Conservation (phyloP, 2,888 invertebrate genomes). For the Lomographa bimaculata region DNA sequence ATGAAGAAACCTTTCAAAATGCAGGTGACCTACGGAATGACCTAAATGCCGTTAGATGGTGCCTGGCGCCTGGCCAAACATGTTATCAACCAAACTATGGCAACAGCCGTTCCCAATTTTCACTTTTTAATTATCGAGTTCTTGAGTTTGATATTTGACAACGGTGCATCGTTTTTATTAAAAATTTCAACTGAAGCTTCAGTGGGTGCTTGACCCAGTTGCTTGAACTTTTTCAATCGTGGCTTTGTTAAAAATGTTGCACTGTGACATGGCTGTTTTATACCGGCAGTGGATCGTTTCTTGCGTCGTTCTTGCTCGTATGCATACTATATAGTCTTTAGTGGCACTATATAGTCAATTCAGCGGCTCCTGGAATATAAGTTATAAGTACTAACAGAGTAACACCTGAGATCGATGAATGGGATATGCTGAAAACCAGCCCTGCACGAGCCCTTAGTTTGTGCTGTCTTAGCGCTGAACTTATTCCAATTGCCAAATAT, state of each 20-base stretch:
- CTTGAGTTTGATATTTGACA: conserved; percentile 63
- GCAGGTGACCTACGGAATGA: conserved; percentile 56
- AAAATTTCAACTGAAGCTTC: conserved; percentile 28
- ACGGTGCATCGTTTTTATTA: conserved; percentile 41
- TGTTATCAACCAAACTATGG: conserved; percentile 64
- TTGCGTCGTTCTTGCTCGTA: too few relatives aligned
- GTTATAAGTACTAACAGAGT: too few relatives aligned
- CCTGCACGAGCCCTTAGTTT: too few relatives aligned
- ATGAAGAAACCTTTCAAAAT: conserved; percentile 36
- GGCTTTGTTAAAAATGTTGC: conserved; percentile 23
- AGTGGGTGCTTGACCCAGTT: conserved; percentile 41
- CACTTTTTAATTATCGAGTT: conserved; percentile 73
- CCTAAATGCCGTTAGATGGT: conserved; percentile 58
- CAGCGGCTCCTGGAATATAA: too few relatives aligned
- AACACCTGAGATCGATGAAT: too few relatives aligned
- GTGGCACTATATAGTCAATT: too few relatives aligned
- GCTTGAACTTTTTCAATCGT: conserved; percentile 32
- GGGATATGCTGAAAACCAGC: too few relatives aligned
- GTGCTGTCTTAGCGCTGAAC: too few relatives aligned
- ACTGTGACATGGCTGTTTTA: conserved; percentile 17
- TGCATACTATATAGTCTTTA: too few relatives aligned
- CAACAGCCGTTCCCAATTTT: conserved; percentile 69
- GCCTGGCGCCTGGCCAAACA: conserved; percentile 66
- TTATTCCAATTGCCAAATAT: too few relatives aligned
- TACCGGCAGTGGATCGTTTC: too few relatives aligned